Evolutionary conservation across 2,888 invertebrate species (phyloP).

Genomic region (Odontocerum albicorne): DNA sequence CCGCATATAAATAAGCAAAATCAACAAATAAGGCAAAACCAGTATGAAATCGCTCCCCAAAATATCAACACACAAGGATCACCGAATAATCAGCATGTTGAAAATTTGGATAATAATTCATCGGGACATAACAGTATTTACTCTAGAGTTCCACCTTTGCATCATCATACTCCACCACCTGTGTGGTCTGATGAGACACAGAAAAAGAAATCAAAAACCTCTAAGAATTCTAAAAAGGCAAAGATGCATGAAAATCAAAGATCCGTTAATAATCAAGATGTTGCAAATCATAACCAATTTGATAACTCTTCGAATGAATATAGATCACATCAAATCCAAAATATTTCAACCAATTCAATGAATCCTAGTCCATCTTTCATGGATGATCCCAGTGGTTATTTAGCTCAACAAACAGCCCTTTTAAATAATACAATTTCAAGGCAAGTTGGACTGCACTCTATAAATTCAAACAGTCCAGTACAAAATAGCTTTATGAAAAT

Average conservation of each 20-base stretch:
- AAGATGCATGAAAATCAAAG: slow-evolving; percentile 42
- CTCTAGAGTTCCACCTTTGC: slow-evolving; percentile 72
- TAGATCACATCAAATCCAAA: slow-evolving; percentile 22
- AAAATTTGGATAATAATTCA: slow-evolving; percentile 40
- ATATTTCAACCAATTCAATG: slow-evolving; percentile 44
- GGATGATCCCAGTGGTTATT: slow-evolving; percentile 88
- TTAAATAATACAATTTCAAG: slow-evolving; percentile 80
- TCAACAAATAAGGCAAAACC: slow-evolving; percentile 22
- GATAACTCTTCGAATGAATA: slow-evolving; percentile 19
- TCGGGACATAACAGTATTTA: slow-evolving; percentile 59
- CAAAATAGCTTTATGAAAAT: neutral
- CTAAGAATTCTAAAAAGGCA: slow-evolving; percentile 56
- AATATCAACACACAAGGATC: slow-evolving; percentile 14
- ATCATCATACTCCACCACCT: slow-evolving; percentile 63
- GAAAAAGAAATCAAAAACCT: slow-evolving; percentile 59
- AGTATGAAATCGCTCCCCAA: slow-evolving; percentile 13
- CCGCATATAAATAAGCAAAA: slow-evolving; percentile 26
- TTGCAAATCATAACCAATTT: slow-evolving; percentile 25
- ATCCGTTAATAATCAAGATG: slow-evolving; percentile 35
- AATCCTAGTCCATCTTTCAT: slow-evolving; percentile 73
- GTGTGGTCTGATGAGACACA: slow-evolving; percentile 60
- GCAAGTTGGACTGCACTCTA: slow-evolving; percentile 52
- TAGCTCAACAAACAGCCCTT: slow-evolving; percentile 87
- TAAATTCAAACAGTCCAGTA: slow-evolving; percentile 3
- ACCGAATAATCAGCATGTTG: slow-evolving; percentile 1